These are phyloP conservation scores for Perca fluviatilis DNA, from an alignment of 2,113 vertebrate genomes.

Conservation along the genomic window DNA sequence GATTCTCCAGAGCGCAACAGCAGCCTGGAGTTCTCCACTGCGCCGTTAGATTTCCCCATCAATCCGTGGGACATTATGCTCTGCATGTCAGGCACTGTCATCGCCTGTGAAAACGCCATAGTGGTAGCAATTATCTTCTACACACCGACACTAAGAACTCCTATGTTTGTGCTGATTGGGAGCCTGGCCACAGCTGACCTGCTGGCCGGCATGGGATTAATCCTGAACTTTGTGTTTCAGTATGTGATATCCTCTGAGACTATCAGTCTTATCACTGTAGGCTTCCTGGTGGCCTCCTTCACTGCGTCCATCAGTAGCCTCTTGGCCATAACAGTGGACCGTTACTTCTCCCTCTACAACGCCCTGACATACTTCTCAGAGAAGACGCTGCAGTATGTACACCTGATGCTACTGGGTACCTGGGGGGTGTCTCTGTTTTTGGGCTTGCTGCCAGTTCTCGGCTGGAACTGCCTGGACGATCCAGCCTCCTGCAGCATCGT, in stretches of 20 bases:
- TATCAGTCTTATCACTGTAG: slow-evolving; percentile 94
- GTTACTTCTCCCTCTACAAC: slow-evolving; percentile 97
- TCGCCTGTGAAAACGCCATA: slow-evolving; percentile 96
- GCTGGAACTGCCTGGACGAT: slow-evolving; percentile 96
- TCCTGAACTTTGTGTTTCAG: slow-evolving; percentile 97
- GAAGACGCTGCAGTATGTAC: slow-evolving; percentile 92
- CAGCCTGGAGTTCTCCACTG: slow-evolving; percentile 86
- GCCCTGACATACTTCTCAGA: slow-evolving; percentile 98
- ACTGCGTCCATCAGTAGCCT: slow-evolving; percentile 97
- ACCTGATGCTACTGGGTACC: slow-evolving; percentile 91
- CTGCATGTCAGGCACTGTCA: slow-evolving; percentile 95
- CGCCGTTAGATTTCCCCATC: slow-evolving; percentile 83
- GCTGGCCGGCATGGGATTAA: slow-evolving; percentile 94
- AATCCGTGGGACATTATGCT: slow-evolving; percentile 98
- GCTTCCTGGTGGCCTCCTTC: slow-evolving; percentile 96
- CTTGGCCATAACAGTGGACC: slow-evolving; percentile 96
- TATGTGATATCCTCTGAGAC: slow-evolving; percentile 95
- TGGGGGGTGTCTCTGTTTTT: slow-evolving; percentile 94
- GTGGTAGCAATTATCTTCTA: slow-evolving; percentile 97
- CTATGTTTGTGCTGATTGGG: slow-evolving; percentile 96
- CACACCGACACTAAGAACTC: slow-evolving; percentile 92
- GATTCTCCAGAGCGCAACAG: slow-evolving; percentile 71
- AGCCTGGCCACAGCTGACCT: slow-evolving; percentile 97
- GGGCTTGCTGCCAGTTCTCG: slow-evolving; percentile 93
- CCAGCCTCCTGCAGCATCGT: slow-evolving; percentile 92